Percentiles rank a stretch among this genome's conserved stretches.
phyloP scores from a whole-genome alignment of 1,140 invertebrate species.

The Drosophila malerkotliana region DNA sequence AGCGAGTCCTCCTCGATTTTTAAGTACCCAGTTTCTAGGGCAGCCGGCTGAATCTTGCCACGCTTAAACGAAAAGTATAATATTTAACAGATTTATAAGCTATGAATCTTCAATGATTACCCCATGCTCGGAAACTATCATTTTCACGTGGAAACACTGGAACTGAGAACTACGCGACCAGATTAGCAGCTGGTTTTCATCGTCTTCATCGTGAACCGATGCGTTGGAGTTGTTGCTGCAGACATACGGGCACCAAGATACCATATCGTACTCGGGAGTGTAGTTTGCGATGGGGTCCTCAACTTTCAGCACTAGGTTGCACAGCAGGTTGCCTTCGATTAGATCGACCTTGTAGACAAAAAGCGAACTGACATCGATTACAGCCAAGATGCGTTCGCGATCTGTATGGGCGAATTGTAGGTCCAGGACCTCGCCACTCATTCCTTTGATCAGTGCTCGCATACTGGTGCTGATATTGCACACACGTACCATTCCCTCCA shows the following conservation, averaged over 20 bases:
- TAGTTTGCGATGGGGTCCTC: slow-evolving; percentile 80
- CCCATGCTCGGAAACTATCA: slow-evolving; percentile 71
- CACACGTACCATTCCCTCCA: slow-evolving; percentile 92
- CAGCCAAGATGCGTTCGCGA: slow-evolving; percentile 91
- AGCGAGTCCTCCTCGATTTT: slow-evolving; percentile 89
- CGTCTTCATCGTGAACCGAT: slow-evolving; percentile 86
- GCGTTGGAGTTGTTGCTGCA: slow-evolving; percentile 85
- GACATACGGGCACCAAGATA: slow-evolving; percentile 97
- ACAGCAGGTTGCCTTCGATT: slow-evolving; percentile 86
- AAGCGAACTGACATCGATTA: slow-evolving; percentile 93
- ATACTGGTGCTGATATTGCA: slow-evolving; percentile 90
- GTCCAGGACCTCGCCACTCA: slow-evolving; percentile 93
- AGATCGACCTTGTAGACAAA: slow-evolving; percentile 91
- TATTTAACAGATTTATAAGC: background rate
- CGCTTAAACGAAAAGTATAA: slow-evolving; percentile 42
- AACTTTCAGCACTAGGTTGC: slow-evolving; percentile 85
- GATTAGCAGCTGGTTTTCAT: slow-evolving; percentile 91
- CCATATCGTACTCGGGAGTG: slow-evolving; percentile 83
- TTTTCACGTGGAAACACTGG: slow-evolving; percentile 75
- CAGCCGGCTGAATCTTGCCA: slow-evolving; percentile 78
- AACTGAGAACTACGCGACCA: slow-evolving; percentile 90
- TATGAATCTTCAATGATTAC: slow-evolving; percentile 36
- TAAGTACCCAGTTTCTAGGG: slow-evolving; percentile 86
- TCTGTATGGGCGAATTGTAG: slow-evolving; percentile 93
- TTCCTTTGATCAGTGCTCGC: slow-evolving; percentile 93